Evolutionary conservation across 92 coral and sea anemone genomes (phyloP).

Genomic region (Isaurus tuberculatus): DNA sequence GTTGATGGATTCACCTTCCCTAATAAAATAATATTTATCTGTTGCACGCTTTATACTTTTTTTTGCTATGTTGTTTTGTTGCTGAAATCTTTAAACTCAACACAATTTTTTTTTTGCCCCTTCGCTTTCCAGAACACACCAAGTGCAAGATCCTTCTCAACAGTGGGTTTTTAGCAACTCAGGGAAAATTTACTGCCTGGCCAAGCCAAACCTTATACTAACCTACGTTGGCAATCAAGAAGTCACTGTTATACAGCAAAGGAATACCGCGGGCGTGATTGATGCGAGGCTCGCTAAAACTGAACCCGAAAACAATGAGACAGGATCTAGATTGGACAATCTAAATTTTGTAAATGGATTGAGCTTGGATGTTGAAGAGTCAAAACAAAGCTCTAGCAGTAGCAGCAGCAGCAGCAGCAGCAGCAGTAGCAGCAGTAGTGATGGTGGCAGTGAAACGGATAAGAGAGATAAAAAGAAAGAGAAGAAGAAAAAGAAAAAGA

Average conservation of each 20-base stretch:
- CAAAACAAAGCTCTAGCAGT: neutral
- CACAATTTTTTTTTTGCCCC: no score
- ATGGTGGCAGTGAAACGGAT: slow-evolving; percentile 44
- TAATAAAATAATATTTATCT: no score
- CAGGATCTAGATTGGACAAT: slow-evolving; percentile 2
- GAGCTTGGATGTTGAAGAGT: neutral
- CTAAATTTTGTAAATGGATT: slow-evolving; percentile 23
- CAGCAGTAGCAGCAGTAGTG: neutral
- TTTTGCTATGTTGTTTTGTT: no score
- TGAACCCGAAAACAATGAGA: slow-evolving; percentile 39
- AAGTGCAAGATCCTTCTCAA: slow-evolving; percentile 65
- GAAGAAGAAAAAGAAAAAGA: slow-evolving; percentile 21
- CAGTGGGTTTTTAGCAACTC: slow-evolving; percentile 93
- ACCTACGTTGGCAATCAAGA: slow-evolving; percentile 70
- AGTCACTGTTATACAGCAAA: slow-evolving; percentile 42
- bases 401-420: slow-evolving; percentile 12
- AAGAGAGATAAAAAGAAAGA: slow-evolving; percentile 17
- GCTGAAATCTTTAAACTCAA: no score
- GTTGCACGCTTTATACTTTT: no score
- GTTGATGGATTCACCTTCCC: no score
- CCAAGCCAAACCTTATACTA: slow-evolving; percentile 80
- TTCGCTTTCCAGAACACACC: neutral
- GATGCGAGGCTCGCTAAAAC: slow-evolving; percentile 8
- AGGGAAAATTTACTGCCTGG: slow-evolving; percentile 86
- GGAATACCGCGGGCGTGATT: neutral